Conservation (phyloP, 2,797 vertebrate genomes). For the Channa striata region DNA sequence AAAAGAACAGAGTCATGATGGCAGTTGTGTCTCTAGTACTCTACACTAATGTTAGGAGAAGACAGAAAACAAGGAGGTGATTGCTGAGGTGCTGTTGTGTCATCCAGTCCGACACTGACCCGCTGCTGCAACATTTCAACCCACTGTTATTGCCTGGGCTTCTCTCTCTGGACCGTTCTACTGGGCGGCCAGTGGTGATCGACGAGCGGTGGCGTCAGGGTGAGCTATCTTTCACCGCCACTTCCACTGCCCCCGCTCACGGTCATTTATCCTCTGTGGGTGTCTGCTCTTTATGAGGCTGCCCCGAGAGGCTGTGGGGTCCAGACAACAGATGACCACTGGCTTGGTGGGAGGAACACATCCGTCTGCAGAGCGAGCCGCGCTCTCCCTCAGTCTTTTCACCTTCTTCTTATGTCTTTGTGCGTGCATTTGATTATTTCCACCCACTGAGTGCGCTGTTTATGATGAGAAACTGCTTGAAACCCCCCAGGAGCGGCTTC, state of each 20-base stretch:
- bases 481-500: conserved; percentile 31
- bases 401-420: conserved; percentile 12
- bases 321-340: conserved; percentile 66
- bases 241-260: conserved; percentile 67
- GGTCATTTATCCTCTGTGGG: conserved; percentile 78
- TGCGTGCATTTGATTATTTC: conserved; percentile 28
- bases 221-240: conserved; percentile 72
- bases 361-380: conserved; percentile 39
- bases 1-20: no score
- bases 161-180: conserved; percentile 56
- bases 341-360: conserved; percentile 54
- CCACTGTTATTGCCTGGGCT: conserved; percentile 50
- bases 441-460: neutral
- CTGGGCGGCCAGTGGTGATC: conserved; percentile 68
- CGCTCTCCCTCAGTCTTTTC: conserved; percentile 19
- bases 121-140: conserved; percentile 51
- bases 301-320: conserved; percentile 59
- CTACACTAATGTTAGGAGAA: conserved; percentile 19
- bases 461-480: conserved; percentile 22
- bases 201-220: conserved; percentile 66
- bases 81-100: conserved; percentile 38
- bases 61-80: conserved; percentile 38
- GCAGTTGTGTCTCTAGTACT: neutral
- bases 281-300: conserved; percentile 59
- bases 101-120: conserved; percentile 46